These are phyloP conservation scores for Lycorma delicatula DNA, from an alignment of 1,140 invertebrate genomes.

Conservation along the genomic window DNA sequence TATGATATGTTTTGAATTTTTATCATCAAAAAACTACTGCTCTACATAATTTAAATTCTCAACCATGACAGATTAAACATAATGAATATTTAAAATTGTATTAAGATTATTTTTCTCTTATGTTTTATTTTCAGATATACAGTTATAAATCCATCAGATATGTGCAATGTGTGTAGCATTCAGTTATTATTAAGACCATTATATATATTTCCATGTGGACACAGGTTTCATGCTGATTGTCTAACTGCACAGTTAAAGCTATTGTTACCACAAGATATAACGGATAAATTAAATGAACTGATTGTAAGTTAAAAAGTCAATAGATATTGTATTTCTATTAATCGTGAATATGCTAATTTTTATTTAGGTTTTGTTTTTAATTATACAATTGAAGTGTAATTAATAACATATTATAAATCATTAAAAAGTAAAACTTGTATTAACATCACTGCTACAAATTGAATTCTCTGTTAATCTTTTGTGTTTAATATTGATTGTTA, in stretches of 20 bases:
- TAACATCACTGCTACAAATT: background rate
- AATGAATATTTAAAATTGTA: too few species aligned
- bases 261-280: conserved; percentile 45
- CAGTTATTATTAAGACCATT: conserved; percentile 77
- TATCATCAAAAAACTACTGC: too few species aligned
- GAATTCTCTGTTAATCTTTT: too few species aligned
- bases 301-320: conserved; percentile 34
- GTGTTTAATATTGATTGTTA: too few species aligned
- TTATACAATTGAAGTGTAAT: background rate
- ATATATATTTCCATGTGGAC: conserved; percentile 90
- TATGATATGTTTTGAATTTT: too few species aligned
- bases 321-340: background rate
- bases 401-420: background rate
- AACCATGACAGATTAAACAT: too few species aligned
- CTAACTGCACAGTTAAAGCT: conserved; percentile 71
- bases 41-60: too few species aligned
- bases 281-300: conserved; percentile 42
- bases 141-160: conserved; percentile 63
- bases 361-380: background rate
- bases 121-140: too few species aligned
- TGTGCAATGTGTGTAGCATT: conserved; percentile 72
- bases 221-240: conserved; percentile 92
- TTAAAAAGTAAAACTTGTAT: background rate
- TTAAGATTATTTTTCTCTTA: too few species aligned
- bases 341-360: background rate